phyloP scores from a whole-genome alignment of 2,888 invertebrate genomes.

The Caenorhabditis doughertyi region DNA sequence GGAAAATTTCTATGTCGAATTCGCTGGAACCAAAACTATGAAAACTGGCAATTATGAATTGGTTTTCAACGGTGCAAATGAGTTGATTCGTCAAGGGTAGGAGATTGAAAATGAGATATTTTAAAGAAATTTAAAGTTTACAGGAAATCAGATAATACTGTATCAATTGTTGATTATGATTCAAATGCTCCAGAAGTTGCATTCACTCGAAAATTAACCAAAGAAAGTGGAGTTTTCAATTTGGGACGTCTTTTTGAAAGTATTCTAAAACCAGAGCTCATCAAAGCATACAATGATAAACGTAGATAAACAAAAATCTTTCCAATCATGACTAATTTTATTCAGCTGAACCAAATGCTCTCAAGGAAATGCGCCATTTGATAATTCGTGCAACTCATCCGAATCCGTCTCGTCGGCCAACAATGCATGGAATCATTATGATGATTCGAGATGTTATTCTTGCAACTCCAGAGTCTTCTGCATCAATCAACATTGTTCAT shows the following conservation, averaged over 20 bases:
- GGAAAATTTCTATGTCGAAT: constrained; percentile 41
- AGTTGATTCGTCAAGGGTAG: constrained; percentile 20
- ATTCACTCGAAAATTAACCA: constrained; percentile 53
- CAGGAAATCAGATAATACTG: constrained; percentile 25
- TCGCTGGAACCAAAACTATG: not conserved
- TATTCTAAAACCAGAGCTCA: constrained; percentile 53
- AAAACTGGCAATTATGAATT: constrained; percentile 19
- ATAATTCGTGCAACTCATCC: constrained; percentile 34
- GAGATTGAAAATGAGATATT: not conserved
- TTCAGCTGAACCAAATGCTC: constrained; percentile 34
- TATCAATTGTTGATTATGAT: constrained; percentile 51
- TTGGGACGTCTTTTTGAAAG: constrained; percentile 55
- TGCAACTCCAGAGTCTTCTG: constrained; percentile 2
- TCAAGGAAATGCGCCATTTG: constrained; percentile 36
- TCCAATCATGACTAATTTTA: not conserved
- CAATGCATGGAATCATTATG: constrained; percentile 58
- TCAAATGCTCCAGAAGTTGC: constrained; percentile 55
- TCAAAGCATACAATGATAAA: constrained; percentile 22
- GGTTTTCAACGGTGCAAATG: constrained; percentile 39
- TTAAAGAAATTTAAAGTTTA: not conserved
- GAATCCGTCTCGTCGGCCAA: constrained; percentile 49
- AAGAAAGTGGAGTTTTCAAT: constrained; percentile 54
- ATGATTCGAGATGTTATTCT: constrained; percentile 54
- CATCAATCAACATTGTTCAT: constrained; percentile 8
- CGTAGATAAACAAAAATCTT: not conserved